Percentiles rank a stretch among this genome's conserved stretches.
These are phyloP conservation scores for Nannoperca australis DNA, from an alignment of 2,797 vertebrate genomes.

Conservation along the genomic window DNA sequence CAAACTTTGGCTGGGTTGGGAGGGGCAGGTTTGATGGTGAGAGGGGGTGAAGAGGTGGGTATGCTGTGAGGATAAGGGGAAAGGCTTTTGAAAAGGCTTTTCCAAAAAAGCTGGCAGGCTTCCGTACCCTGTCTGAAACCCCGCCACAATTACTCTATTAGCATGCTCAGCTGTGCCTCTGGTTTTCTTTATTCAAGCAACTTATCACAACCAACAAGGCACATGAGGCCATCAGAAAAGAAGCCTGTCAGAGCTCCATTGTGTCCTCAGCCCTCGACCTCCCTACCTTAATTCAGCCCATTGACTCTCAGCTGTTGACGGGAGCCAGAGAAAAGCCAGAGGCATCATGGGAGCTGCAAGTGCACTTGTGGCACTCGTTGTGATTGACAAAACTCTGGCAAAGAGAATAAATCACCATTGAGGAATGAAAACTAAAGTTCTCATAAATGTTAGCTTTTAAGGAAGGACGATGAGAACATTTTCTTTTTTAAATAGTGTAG, in stretches of 20 bases:
- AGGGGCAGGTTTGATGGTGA: constrained; percentile 30
- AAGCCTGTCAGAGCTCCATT: constrained; percentile 77
- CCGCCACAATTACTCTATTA: constrained; percentile 82
- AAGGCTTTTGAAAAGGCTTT: constrained; percentile 31
- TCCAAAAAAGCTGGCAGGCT: constrained; percentile 59
- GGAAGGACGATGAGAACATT: neutral
- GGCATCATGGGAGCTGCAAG: constrained; percentile 71
- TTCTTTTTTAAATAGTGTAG: neutral
- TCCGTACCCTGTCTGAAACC: constrained; percentile 70
- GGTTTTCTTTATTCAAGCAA: constrained; percentile 77
- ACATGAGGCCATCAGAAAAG: constrained; percentile 79
- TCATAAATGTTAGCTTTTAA: constrained; percentile 19
- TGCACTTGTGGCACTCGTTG: constrained; percentile 63
- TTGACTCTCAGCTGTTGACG: constrained; percentile 67
- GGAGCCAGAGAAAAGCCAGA: constrained; percentile 68
- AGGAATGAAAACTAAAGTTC: constrained; percentile 24
- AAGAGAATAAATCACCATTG: constrained; percentile 25
- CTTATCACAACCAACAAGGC: constrained; percentile 79
- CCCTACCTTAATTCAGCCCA: constrained; percentile 58
- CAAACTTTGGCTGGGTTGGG: constrained; percentile 47
- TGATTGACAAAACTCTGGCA: constrained; percentile 71
- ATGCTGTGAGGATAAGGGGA: constrained; percentile 11
- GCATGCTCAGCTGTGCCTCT: constrained; percentile 81
- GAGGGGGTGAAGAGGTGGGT: constrained; percentile 48
- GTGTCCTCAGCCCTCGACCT: constrained; percentile 64